phyloP scores from a whole-genome alignment of 2,888 invertebrate genomes.

The Tholera decimalis region DNA sequence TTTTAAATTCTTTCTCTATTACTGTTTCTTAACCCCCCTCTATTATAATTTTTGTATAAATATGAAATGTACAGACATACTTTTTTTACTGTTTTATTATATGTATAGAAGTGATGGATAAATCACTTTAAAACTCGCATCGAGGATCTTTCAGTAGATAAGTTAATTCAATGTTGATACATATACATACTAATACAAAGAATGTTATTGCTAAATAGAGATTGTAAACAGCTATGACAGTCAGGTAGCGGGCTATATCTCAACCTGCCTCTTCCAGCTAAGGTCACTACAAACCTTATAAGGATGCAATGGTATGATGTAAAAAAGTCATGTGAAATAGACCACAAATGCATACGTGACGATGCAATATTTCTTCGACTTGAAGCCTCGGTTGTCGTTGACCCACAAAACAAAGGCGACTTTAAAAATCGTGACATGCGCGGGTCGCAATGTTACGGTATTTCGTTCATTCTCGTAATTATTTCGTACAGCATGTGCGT shows the following conservation, averaged over 20 bases:
- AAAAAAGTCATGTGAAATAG: constrained; percentile 72
- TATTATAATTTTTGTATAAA: too few species aligned
- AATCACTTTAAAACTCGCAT: constrained; percentile 37
- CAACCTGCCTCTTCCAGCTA: constrained; percentile 40
- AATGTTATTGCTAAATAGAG: constrained; percentile 45
- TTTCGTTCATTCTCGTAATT: constrained; percentile 69
- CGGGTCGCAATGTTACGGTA: constrained; percentile 71
- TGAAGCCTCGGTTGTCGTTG: constrained; percentile 75
- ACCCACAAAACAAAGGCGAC: constrained; percentile 74
- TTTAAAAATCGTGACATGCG: constrained; percentile 76
- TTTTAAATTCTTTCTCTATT: too few species aligned
- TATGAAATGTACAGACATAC: too few species aligned
- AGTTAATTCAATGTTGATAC: constrained; percentile 45
- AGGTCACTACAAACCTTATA: constrained; percentile 56
- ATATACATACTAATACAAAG: constrained; percentile 41
- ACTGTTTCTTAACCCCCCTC: too few species aligned
- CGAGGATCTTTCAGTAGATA: constrained; percentile 38
- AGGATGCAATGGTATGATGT: constrained; percentile 65
- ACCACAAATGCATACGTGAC: constrained; percentile 73
- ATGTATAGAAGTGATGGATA: constrained; percentile 20
- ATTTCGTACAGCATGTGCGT: constrained; percentile 66
- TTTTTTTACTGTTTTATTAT: too few species aligned
- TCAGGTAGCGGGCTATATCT: constrained; percentile 28
- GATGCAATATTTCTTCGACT: constrained; percentile 67
- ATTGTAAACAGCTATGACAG: constrained; percentile 42